Percentiles rank a stretch among this genome's conserved stretches.
These are phyloP conservation scores for Leptoteleia sp. DNA, from an alignment of 1,140 invertebrate species.

Conservation along the genomic window DNA sequence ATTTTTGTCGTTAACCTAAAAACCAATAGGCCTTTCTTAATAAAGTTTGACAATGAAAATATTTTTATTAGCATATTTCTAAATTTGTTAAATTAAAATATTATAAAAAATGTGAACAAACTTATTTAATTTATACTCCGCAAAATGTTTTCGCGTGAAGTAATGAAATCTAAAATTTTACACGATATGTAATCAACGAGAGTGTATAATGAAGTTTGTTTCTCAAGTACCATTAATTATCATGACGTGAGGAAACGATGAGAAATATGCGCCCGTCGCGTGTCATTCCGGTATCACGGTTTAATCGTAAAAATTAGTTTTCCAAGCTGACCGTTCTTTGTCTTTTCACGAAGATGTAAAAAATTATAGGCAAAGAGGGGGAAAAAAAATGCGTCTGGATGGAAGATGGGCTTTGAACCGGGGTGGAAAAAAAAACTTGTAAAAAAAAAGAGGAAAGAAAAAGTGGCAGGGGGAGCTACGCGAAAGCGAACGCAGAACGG, in stretches of 20 bases:
- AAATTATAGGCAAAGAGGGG: conserved; percentile 34
- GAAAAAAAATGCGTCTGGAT: conserved; percentile 32
- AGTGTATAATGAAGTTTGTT: conserved; percentile 19
- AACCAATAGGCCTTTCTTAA: too few relatives aligned
- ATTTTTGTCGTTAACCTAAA: too few relatives aligned
- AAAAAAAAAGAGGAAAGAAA: conserved; percentile 35
- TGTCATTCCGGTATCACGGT: conserved; percentile 32
- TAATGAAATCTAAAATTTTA: too few relatives aligned
- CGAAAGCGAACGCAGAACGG: conserved; percentile 60
- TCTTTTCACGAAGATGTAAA: conserved; percentile 45
- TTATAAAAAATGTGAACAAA: too few relatives aligned
- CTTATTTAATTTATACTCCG: too few relatives aligned
- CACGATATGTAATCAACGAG: not conserved
- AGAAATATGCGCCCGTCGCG: conserved; percentile 29
- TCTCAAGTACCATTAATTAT: conserved; percentile 43
- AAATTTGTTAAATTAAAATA: too few relatives aligned
- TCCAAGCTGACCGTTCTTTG: conserved; percentile 24
- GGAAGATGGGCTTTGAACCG: conserved; percentile 20
- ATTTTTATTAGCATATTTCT: too few relatives aligned
- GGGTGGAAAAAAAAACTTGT: too few relatives aligned
- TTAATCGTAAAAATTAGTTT: conserved; percentile 53
- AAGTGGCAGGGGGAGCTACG: conserved; percentile 42
- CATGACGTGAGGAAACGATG: conserved; percentile 20
- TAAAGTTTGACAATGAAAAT: too few relatives aligned
- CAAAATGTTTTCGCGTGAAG: too few relatives aligned